These are phyloP conservation scores for Maconellicoccus hirsutus DNA, from an alignment of 1,140 invertebrate species.

Conservation along the genomic window DNA sequence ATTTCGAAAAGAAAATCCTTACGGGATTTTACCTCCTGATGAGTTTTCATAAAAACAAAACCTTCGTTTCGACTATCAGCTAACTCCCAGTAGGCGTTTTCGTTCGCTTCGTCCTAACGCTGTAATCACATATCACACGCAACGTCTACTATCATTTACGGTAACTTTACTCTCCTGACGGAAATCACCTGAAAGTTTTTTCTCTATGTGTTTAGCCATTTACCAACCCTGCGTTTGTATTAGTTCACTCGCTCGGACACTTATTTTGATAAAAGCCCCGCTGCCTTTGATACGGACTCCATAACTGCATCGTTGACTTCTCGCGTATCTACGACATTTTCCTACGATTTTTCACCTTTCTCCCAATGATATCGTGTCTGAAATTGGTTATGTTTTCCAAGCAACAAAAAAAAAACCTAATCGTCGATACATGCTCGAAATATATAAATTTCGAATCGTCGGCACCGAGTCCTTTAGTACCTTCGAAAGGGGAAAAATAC, in stretches of 20 bases:
- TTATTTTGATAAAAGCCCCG: conserved; percentile 14
- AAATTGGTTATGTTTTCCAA: too few relatives aligned
- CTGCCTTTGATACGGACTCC: too few relatives aligned
- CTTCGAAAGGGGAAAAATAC: too few relatives aligned
- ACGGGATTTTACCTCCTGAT: conserved; percentile 12
- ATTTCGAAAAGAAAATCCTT: neutral
- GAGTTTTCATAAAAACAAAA: conserved; percentile 15
- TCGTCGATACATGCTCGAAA: too few relatives aligned
- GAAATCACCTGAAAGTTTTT: conserved; percentile 15
- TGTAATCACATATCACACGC: conserved; percentile 20
- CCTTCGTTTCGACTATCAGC: neutral
- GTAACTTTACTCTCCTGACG: conserved; percentile 13
- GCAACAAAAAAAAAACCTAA: too few relatives aligned
- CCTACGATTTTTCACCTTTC: too few relatives aligned
- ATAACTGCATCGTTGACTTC: too few relatives aligned
- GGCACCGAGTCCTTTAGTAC: too few relatives aligned
- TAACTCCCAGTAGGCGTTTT: conserved; percentile 15
- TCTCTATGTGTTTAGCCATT: neutral
- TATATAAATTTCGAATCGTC: too few relatives aligned
- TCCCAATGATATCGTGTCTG: too few relatives aligned
- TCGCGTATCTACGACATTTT: too few relatives aligned
- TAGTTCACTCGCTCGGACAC: neutral
- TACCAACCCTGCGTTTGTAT: neutral
- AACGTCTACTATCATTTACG: conserved; percentile 17
- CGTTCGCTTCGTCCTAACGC: neutral